Conservation (phyloP, 2,797 vertebrate species). For the Vespertilio murinus region DNA sequence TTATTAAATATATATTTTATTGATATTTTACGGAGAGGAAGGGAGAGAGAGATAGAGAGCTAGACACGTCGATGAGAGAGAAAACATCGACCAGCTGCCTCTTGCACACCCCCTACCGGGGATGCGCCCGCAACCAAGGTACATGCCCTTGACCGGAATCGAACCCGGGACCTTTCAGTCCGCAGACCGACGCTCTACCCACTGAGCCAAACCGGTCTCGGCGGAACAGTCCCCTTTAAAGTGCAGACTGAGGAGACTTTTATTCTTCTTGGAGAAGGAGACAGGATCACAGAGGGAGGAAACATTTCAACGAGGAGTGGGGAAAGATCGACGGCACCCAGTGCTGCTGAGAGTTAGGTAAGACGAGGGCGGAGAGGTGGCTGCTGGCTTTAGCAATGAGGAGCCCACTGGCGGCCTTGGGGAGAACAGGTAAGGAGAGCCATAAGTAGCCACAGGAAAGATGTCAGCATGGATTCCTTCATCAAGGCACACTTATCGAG, state of each 20-base stretch:
- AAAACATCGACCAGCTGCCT: too few relatives aligned
- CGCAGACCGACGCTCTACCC: too few relatives aligned
- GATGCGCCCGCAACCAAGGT: too few relatives aligned
- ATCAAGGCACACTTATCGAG: neutral
- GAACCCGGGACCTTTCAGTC: too few relatives aligned
- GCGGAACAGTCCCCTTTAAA: neutral
- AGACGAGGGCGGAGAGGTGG: neutral
- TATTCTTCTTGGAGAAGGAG: neutral
- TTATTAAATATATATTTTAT: too few relatives aligned
- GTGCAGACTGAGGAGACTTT: neutral
- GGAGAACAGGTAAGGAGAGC: neutral
- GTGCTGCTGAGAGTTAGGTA: neutral
- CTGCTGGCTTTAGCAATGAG: neutral
- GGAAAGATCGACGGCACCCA: neutral
- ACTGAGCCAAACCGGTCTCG: too few relatives aligned
- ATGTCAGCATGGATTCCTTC: neutral
- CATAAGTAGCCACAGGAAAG: neutral
- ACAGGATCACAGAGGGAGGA: neutral
- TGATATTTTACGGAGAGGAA: too few relatives aligned
- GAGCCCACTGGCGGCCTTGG: neutral
- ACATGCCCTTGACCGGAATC: too few relatives aligned
- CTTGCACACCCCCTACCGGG: too few relatives aligned
- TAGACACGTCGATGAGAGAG: too few relatives aligned
- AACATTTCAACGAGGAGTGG: constrained; percentile 44
- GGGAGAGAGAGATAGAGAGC: too few relatives aligned